These are phyloP conservation scores for Centropyge bicolor DNA, from an alignment of 2,797 vertebrate species.

Conservation along the genomic window DNA sequence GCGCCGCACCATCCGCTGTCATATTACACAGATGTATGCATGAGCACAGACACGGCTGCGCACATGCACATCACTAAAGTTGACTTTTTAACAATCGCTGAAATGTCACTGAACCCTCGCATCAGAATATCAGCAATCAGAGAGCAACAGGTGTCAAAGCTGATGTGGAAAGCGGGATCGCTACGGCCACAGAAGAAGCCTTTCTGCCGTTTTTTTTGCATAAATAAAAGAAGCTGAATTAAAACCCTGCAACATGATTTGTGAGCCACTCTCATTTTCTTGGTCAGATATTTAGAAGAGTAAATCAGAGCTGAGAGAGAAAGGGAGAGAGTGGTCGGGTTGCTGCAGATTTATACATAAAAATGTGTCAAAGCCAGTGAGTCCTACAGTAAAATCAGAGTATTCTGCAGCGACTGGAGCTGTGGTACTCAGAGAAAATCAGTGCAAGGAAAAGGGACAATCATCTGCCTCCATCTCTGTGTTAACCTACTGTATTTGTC, in stretches of 20 bases:
- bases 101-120: conserved; percentile 60
- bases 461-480: neutral
- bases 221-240: conserved; percentile 15
- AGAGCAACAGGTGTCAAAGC: conserved; percentile 60
- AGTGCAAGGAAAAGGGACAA: neutral
- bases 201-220: conserved; percentile 20
- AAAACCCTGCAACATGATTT: neutral
- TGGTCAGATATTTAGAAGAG: neutral
- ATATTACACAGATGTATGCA: conserved; percentile 56
- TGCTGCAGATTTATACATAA: neutral
- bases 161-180: conserved; percentile 9
- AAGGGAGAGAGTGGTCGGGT: neutral
- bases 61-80: conserved; percentile 39
- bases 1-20: conserved; percentile 56
- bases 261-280: conserved; percentile 2
- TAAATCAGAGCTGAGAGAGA: neutral
- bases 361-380: neutral
- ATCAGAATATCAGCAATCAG: conserved; percentile 40
- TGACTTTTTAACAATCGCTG: conserved; percentile 46
- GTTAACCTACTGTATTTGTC: neutral
- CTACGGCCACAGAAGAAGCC: neutral
- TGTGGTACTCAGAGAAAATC: neutral
- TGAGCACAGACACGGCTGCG: conserved; percentile 19
- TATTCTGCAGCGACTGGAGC: neutral
- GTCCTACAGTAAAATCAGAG: neutral